Conservation (phyloP, 2,888 invertebrate genomes). For the Epirrita christyi region DNA sequence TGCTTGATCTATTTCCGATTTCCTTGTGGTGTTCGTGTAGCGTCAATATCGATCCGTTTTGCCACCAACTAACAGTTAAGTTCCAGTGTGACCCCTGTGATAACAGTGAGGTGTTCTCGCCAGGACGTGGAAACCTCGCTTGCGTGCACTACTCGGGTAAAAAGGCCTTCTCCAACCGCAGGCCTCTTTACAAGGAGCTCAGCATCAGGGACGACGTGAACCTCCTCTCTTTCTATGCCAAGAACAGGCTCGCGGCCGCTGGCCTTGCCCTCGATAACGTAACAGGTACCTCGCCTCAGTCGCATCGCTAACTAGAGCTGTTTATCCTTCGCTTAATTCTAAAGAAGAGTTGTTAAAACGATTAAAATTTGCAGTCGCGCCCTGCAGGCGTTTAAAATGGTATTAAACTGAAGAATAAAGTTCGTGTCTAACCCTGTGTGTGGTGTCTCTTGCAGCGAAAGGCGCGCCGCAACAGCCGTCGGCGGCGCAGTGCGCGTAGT, state of each 20-base stretch:
- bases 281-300: constrained; percentile 76
- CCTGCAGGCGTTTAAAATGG: constrained; percentile 58
- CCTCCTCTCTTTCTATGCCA: constrained; percentile 94
- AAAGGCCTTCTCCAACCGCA: constrained; percentile 90
- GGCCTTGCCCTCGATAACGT: constrained; percentile 76
- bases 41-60: constrained; percentile 43
- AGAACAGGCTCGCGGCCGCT: constrained; percentile 89
- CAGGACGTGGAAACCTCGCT: constrained; percentile 93
- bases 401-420: constrained; percentile 67
- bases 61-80: constrained; percentile 67
- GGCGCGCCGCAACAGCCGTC: constrained; percentile 83
- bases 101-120: constrained; percentile 77
- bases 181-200: constrained; percentile 89
- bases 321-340: constrained; percentile 72
- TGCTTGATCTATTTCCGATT: constrained; percentile 38
- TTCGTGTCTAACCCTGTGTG: constrained; percentile 83
- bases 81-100: constrained; percentile 69
- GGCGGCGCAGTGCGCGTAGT: constrained; percentile 85
- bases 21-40: constrained; percentile 36
- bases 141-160: constrained; percentile 94
- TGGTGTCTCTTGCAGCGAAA: constrained; percentile 85
- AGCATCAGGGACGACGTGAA: constrained; percentile 94
- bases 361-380: constrained; percentile 55
- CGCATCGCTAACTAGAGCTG: constrained; percentile 74
- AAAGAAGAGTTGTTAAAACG: constrained; percentile 66